Conservation (phyloP, 2,113 vertebrate genomes). For the Upupa epops region DNA sequence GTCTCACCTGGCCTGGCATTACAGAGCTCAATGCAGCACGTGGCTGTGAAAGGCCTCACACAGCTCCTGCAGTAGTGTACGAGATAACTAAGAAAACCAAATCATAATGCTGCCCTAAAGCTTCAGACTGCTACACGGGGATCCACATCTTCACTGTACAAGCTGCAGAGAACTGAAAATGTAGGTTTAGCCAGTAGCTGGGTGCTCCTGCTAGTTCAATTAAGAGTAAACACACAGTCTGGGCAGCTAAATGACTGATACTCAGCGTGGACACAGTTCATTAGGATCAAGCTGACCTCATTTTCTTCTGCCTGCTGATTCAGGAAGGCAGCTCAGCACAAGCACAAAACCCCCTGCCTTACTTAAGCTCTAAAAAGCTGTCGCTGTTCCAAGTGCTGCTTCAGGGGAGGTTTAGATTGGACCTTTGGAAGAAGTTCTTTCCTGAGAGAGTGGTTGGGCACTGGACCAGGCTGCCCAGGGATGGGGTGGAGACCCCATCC, state of each 20-base stretch:
- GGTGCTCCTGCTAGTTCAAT: background rate
- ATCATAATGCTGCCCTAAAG: background rate
- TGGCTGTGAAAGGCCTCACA: background rate
- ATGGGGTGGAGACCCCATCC: too few species aligned
- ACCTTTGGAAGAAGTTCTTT: too few species aligned
- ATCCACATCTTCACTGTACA: background rate
- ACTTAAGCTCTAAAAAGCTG: background rate
- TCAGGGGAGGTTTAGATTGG: too few species aligned
- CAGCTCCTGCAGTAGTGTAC: background rate
- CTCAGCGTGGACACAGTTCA: accelerated
- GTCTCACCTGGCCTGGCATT: background rate
- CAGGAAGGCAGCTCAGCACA: background rate
- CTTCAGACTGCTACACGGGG: background rate
- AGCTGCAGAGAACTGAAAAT: background rate
- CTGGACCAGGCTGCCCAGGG: too few species aligned
- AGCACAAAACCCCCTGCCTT: background rate
- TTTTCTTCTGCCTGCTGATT: background rate
- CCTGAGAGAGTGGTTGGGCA: too few species aligned
- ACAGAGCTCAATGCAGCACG: accelerated
- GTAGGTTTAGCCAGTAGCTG: accelerated
- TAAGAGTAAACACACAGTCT: background rate
- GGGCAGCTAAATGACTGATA: background rate
- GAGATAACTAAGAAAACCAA: background rate
- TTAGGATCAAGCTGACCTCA: background rate
- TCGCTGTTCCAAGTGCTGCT: accelerated